A percentile compares a stretch with the other conserved stretches of the same genome.
These are phyloP conservation scores for Alouatta palliata DNA, from an alignment of 2,113 vertebrate genomes.

Conservation along the genomic window DNA sequence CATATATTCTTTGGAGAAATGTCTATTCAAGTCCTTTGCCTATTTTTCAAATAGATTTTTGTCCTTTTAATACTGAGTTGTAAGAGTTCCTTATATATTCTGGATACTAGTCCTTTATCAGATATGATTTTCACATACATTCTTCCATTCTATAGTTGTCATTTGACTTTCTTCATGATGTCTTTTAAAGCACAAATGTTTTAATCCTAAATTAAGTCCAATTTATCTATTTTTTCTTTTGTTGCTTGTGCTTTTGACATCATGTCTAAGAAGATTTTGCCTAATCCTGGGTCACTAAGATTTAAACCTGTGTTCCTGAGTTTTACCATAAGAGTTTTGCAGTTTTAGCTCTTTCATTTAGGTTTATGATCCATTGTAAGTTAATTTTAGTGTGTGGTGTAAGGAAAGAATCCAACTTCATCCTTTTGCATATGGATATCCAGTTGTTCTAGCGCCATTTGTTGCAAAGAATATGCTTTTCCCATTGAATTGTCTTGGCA, in stretches of 20 bases:
- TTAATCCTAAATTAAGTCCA: not conserved
- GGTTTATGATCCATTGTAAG: not conserved
- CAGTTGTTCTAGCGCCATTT: not conserved
- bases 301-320: not conserved
- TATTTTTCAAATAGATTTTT: not conserved
- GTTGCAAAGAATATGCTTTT: slow-evolving; percentile 25
- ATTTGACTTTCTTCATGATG: not conserved
- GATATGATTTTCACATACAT: not conserved
- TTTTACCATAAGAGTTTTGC: not conserved
- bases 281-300: not conserved
- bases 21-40: not conserved
- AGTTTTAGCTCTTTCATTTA: not conserved
- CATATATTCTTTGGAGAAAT: not conserved
- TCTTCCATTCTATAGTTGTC: not conserved
- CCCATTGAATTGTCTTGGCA: not conserved
- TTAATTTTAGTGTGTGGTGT: not conserved
- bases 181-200: not conserved
- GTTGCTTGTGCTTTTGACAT: not conserved
- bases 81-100: not conserved
- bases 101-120: not conserved
- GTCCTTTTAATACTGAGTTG: not conserved
- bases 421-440: not conserved
- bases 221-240: not conserved
- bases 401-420: not conserved
- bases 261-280: not conserved